These are phyloP conservation scores for Anthoscopus minutus DNA, from an alignment of 2,113 vertebrate genomes.

Conservation along the genomic window DNA sequence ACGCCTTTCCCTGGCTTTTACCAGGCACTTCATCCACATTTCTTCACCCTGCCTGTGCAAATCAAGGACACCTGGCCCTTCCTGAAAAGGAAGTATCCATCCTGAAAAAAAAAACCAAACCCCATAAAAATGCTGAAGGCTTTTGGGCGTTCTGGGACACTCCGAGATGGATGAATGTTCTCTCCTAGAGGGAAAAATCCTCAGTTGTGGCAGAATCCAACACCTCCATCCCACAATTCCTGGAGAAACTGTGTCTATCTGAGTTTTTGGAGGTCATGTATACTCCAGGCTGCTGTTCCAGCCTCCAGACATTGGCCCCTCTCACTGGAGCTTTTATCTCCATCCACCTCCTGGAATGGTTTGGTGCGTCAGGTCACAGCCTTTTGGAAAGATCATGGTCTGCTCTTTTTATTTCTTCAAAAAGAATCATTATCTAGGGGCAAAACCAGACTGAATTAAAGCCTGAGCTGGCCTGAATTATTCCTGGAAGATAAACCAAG, in stretches of 20 bases:
- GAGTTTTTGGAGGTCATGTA: background rate
- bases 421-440: background rate
- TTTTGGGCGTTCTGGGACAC: background rate
- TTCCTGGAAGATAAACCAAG: background rate
- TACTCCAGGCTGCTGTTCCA: background rate
- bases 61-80: constrained; percentile 8
- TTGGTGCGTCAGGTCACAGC: background rate
- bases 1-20: background rate
- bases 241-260: background rate
- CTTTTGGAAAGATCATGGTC: background rate
- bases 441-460: background rate
- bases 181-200: background rate
- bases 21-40: background rate
- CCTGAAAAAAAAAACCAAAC: background rate
- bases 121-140: background rate
- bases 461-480: background rate
- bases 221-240: background rate
- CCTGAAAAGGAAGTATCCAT: background rate
- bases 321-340: background rate
- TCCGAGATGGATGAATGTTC: background rate
- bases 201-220: background rate
- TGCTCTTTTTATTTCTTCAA: background rate
- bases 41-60: background rate
- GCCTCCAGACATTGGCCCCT: background rate
- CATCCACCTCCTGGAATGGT: background rate